Conservation (phyloP, 2,888 invertebrate species). For the Ommatoiulus sabulosus region DNA sequence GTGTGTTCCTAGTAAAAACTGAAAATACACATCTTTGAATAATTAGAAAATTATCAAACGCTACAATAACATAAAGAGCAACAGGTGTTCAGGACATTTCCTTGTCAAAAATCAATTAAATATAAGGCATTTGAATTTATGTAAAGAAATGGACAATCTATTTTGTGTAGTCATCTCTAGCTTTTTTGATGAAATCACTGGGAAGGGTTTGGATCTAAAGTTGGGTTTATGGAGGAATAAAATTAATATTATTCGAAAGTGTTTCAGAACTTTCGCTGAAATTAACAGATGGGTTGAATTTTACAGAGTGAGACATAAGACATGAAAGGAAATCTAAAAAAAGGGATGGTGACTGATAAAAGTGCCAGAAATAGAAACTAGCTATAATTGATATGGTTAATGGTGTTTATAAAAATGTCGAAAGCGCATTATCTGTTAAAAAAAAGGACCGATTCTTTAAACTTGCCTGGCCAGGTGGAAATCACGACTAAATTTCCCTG, state of each 20-base stretch:
- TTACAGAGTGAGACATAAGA: background rate
- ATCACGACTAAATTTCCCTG: background rate
- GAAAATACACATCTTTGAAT: slow-evolving; percentile 1
- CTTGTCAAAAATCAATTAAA: background rate
- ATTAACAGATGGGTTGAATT: background rate
- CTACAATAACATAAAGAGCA: background rate
- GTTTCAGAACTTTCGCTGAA: background rate
- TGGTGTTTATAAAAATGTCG: background rate
- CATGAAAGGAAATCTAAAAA: background rate
- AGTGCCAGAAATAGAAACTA: background rate
- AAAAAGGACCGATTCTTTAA: background rate
- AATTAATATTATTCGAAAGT: background rate
- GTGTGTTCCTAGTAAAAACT: background rate
- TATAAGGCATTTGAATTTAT: background rate
- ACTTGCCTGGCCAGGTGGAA: background rate
- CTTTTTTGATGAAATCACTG: background rate
- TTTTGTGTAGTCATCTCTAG: too few relatives aligned
- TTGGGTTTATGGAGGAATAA: background rate
- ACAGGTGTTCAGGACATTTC: background rate
- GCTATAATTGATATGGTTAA: background rate
- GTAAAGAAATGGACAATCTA: background rate
- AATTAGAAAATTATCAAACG: slow-evolving; percentile 12
- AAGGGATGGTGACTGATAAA: background rate
- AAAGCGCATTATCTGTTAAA: background rate
- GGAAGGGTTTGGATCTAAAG: background rate